These are phyloP conservation scores for Neolamprologus tretocephalus DNA, from an alignment of 2,113 vertebrate genomes.

Conservation along the genomic window DNA sequence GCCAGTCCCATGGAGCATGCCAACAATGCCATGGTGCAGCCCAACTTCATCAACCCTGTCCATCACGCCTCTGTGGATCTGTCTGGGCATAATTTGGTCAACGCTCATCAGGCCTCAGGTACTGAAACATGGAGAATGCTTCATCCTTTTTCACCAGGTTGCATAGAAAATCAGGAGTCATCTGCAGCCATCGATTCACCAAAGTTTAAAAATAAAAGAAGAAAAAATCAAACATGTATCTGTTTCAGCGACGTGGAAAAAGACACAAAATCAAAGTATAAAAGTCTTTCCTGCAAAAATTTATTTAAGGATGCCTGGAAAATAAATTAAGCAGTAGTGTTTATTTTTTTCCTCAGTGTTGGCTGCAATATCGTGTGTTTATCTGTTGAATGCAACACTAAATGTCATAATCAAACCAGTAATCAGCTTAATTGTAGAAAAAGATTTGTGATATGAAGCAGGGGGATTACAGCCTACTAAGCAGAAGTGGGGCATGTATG, in stretches of 20 bases:
- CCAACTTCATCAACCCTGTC: slow-evolving; percentile 89
- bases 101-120: slow-evolving; percentile 90
- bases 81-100: slow-evolving; percentile 92
- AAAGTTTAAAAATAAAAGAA: rapidly evolving
- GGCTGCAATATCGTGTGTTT: background rate
- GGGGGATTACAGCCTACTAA: slow-evolving; percentile 40
- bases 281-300: background rate
- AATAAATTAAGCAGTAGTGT: background rate
- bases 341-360: background rate
- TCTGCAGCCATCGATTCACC: background rate
- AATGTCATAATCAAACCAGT: slow-evolving; percentile 8
- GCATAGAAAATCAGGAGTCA: background rate
- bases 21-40: slow-evolving; percentile 86
- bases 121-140: background rate
- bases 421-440: slow-evolving; percentile 36
- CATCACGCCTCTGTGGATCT: slow-evolving; percentile 91
- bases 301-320: background rate
- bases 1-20: slow-evolving; percentile 82
- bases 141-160: background rate
- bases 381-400: background rate
- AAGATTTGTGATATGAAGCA: background rate
- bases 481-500: slow-evolving; percentile 35
- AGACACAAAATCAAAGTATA: background rate
- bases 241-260: background rate
- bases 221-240: background rate